Evolutionary conservation across 1,140 invertebrate genomes (phyloP).

Genomic region (Hyphantria cunea): DNA sequence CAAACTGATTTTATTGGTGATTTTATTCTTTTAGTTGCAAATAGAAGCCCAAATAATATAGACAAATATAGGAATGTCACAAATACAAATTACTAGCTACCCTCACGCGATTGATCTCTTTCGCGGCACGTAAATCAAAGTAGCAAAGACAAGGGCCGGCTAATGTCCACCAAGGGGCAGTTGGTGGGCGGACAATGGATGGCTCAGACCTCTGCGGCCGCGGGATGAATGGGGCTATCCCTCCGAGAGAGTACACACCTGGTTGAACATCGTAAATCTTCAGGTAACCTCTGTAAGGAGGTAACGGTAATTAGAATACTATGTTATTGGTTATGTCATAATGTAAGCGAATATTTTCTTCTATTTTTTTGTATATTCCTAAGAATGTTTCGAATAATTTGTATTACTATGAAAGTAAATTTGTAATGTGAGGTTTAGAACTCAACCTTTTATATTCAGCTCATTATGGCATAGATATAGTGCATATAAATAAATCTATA

Average conservation of each 20-base stretch:
- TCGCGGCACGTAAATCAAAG: conserved; percentile 67
- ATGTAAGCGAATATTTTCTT: not conserved
- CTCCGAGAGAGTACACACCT: conserved; percentile 24
- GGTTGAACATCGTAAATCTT: conserved; percentile 26
- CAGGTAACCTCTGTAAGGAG: conserved; percentile 16
- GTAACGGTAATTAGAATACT: conserved; percentile 2
- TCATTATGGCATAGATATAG: too few relatives aligned
- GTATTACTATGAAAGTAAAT: too few relatives aligned
- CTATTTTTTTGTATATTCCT: too few relatives aligned
- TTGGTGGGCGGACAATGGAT: conserved; percentile 24
- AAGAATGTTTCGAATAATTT: too few relatives aligned
- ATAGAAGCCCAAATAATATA: too few relatives aligned
- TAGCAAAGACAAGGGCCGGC: conserved; percentile 57
- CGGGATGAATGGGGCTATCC: conserved; percentile 17
- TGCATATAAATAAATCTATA: too few relatives aligned
- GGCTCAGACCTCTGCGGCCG: conserved; percentile 17
- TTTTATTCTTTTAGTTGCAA: too few relatives aligned
- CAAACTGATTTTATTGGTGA: too few relatives aligned
- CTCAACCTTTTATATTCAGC: too few relatives aligned
- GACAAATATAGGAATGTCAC: not conserved
- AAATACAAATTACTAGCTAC: conserved; percentile 20
- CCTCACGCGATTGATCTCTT: conserved; percentile 60
- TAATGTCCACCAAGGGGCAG: conserved; percentile 52
- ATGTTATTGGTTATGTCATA: not conserved
- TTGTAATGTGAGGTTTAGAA: too few relatives aligned